Conservation (phyloP, 2,888 invertebrate species). For the Mantis religiosa region DNA sequence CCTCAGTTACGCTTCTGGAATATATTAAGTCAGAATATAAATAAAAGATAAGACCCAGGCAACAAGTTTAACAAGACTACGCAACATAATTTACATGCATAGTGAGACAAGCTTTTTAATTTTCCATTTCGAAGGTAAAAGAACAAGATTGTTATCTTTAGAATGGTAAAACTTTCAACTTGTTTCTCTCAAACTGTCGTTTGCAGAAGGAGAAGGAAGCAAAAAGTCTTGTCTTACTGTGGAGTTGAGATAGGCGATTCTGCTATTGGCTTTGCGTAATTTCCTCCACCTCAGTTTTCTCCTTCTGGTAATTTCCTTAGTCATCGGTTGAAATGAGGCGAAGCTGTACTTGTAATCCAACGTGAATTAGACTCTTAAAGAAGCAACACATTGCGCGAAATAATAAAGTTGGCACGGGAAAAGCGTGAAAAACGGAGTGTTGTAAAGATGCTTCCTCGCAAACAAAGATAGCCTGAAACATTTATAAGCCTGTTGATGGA, state of each 20-base stretch:
- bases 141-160: neutral
- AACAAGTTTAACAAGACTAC: neutral
- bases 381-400: neutral
- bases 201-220: neutral
- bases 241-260: neutral
- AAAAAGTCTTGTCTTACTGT: neutral
- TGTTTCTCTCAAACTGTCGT: neutral
- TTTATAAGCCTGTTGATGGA: neutral
- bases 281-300: neutral
- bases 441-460: neutral
- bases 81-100: neutral
- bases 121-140: neutral
- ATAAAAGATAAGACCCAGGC: neutral
- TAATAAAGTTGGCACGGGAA: neutral
- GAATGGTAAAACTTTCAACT: neutral
- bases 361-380: neutral
- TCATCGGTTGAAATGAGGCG: neutral
- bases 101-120: neutral
- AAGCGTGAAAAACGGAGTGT: neutral
- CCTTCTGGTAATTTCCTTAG: neutral
- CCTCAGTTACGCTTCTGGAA: neutral
- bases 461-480: neutral
- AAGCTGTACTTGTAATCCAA: neutral
- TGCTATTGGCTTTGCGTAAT: neutral
- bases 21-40: neutral